Percentiles rank a stretch among this genome's conserved stretches.
These are phyloP conservation scores for Thinocorus orbignyianus DNA, from an alignment of 2,113 vertebrate species.

Conservation along the genomic window DNA sequence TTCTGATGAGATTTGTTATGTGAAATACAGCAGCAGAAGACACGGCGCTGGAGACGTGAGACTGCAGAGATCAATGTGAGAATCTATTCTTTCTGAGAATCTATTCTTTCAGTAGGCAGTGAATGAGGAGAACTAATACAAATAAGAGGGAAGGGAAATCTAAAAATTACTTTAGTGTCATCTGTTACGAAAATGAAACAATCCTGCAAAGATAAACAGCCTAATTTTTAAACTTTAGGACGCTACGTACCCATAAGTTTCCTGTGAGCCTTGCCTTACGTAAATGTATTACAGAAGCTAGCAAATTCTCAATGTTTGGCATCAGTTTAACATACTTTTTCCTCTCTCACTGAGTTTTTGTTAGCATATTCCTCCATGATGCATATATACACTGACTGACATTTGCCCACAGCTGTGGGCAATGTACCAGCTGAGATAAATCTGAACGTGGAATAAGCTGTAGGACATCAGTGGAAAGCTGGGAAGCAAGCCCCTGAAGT, in stretches of 20 bases:
- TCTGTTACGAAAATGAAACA: background rate
- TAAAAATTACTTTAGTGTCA: background rate
- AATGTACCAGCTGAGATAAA: background rate
- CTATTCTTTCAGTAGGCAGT: background rate
- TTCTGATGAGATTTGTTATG: background rate
- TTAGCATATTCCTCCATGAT: background rate
- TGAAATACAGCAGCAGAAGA: background rate
- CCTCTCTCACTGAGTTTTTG: background rate
- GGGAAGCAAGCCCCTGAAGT: background rate
- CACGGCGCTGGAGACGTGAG: background rate
- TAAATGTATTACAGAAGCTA: background rate
- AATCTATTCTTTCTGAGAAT: background rate
- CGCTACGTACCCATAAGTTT: background rate
- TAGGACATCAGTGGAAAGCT: background rate
- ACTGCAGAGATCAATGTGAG: background rate
- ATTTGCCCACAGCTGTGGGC: background rate
- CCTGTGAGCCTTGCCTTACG: background rate
- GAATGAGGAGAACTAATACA: background rate
- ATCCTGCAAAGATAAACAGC: background rate
- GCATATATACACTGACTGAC: rapidly evolving
- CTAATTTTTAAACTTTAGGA: background rate
- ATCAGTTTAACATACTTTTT: background rate
- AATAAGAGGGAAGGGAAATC: background rate
- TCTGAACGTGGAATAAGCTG: background rate
- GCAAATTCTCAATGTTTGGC: background rate